phyloP scores from a whole-genome alignment of 2,888 invertebrate species.

The Lordiphosa andalusiaca region DNA sequence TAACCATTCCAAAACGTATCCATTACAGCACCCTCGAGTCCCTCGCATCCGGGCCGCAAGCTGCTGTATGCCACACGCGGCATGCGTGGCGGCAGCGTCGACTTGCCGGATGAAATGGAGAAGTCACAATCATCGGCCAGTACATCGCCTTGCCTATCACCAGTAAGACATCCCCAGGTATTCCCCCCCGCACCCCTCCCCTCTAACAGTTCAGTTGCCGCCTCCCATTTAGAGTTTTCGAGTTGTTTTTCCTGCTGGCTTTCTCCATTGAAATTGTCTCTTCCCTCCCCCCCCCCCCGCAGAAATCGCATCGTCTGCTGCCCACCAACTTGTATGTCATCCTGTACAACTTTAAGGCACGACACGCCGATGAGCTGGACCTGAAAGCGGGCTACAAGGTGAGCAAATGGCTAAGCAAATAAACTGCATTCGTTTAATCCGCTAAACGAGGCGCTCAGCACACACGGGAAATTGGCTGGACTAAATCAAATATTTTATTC shows the following conservation, averaged over 20 bases:
- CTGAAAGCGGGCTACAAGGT: slow-evolving; percentile 92
- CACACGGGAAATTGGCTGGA: slow-evolving; percentile 47
- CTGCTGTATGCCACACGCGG: slow-evolving; percentile 88
- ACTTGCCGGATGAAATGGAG: slow-evolving; percentile 93
- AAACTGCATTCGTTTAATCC: slow-evolving; percentile 60
- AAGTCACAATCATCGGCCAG: slow-evolving; percentile 95
- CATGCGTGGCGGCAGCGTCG: slow-evolving; percentile 95
- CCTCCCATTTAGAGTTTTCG: slow-evolving; percentile 15
- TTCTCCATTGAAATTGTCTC: slow-evolving; percentile 10
- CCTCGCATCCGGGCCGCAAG: slow-evolving; percentile 91
- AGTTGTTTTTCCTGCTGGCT: background rate
- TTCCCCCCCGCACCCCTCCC: slow-evolving; percentile 61
- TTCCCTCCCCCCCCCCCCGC: slow-evolving; percentile 23
- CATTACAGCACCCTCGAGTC: slow-evolving; percentile 91
- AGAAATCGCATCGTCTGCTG: slow-evolving; percentile 92
- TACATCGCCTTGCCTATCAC: slow-evolving; percentile 96
- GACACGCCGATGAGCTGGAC: slow-evolving; percentile 96
- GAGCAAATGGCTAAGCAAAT: slow-evolving; percentile 52
- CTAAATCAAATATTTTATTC: slow-evolving; percentile 31
- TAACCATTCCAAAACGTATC: slow-evolving; percentile 35
- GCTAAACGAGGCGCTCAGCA: slow-evolving; percentile 50
- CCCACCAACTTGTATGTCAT: slow-evolving; percentile 96
- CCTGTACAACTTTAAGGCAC: slow-evolving; percentile 95
- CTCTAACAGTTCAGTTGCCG: slow-evolving; percentile 5
- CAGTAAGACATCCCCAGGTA: slow-evolving; percentile 83